A percentile compares a stretch with the other conserved stretches of the same genome.
phyloP scores from a whole-genome alignment of 2,888 invertebrate species.

The Limenitis camilla region DNA sequence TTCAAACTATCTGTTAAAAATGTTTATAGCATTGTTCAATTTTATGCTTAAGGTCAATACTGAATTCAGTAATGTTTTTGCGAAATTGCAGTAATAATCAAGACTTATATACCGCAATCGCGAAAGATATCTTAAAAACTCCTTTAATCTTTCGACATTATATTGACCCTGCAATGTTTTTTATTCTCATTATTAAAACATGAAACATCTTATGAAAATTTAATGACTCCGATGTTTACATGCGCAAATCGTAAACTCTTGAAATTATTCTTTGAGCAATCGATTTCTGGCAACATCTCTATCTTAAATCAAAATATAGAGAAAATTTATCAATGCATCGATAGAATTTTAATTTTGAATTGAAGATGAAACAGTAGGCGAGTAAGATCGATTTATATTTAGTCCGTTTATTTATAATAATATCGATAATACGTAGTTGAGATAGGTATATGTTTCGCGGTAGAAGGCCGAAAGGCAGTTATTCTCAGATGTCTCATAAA shows the following conservation, averaged over 20 bases:
- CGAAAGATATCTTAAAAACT: slow-evolving; percentile 10
- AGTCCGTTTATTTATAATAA: slow-evolving; percentile 20
- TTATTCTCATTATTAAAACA: slow-evolving; percentile 19
- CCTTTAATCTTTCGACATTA: slow-evolving; percentile 16
- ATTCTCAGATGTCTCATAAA: slow-evolving; percentile 61
- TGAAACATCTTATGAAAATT: slow-evolving; percentile 20
- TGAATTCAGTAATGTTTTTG: slow-evolving; percentile 3
- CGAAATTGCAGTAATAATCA: neutral
- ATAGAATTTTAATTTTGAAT: slow-evolving; percentile 10
- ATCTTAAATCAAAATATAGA: slow-evolving; percentile 5
- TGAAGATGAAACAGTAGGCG: slow-evolving; percentile 17
- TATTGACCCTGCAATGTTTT: slow-evolving; percentile 17
- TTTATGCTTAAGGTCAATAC: slow-evolving; percentile 3
- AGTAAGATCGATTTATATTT: slow-evolving; percentile 34
- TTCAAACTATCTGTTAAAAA: neutral
- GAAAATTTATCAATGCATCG: slow-evolving; percentile 4
- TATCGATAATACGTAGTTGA: slow-evolving; percentile 25
- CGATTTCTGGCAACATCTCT: slow-evolving; percentile 10
- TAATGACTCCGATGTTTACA: slow-evolving; percentile 17
- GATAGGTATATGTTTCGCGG: slow-evolving; percentile 24
- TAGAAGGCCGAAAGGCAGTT: slow-evolving; percentile 52
- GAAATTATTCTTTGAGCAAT: slow-evolving; percentile 5
- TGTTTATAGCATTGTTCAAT: neutral
- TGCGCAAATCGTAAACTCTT: slow-evolving; percentile 11
- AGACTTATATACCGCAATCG: neutral